Evolutionary conservation across 2,113 vertebrate species (phyloP).

Genomic region (Chauna torquata): DNA sequence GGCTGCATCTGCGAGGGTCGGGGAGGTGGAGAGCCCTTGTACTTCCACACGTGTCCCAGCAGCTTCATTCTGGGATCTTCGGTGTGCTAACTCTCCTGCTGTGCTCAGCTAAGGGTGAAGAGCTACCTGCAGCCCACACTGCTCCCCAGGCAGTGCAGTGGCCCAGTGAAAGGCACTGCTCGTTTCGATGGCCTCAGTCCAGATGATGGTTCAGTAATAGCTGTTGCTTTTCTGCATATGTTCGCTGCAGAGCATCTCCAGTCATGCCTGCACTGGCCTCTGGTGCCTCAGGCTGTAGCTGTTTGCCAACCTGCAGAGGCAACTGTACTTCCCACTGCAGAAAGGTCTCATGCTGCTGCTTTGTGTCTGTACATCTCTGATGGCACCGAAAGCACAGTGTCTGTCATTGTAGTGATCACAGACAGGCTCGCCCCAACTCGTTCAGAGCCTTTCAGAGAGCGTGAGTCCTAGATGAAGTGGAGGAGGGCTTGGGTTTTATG

Average conservation of each 20-base stretch:
- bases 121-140: not conserved
- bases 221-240: not conserved
- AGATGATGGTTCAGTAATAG: not conserved
- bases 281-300: not conserved
- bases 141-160: not conserved
- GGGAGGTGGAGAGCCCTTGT: not conserved
- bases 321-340: not conserved
- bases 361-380: not conserved
- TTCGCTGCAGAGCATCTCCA: not conserved
- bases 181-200: not conserved
- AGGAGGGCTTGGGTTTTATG: conserved; percentile 10
- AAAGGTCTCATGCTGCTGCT: conserved; percentile 36
- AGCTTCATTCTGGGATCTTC: not conserved
- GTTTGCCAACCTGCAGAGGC: not conserved
- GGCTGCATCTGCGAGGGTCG: not conserved
- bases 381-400: not conserved
- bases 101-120: not conserved
- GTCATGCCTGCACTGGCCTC: not conserved
- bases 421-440: not conserved
- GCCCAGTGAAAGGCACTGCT: not conserved
- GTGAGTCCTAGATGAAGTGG: not conserved
- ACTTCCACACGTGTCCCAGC: not conserved
- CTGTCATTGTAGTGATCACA: conserved; percentile 4
- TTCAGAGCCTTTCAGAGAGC: conserved; percentile 43
- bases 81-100: not conserved